phyloP scores from a whole-genome alignment of 1,140 invertebrate species.

The Andrena cerasifolii region DNA sequence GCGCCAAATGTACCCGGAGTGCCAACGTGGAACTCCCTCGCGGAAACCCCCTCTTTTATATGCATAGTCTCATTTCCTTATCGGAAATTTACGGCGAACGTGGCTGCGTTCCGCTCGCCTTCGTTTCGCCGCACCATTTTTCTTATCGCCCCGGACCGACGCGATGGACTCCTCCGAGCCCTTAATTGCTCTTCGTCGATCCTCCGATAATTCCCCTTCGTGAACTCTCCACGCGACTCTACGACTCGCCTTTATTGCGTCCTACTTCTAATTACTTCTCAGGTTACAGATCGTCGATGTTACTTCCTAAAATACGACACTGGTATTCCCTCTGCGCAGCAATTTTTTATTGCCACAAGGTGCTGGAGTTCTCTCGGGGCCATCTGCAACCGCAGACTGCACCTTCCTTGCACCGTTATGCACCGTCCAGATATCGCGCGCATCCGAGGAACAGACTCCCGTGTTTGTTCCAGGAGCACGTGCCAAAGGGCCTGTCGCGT shows the following conservation, averaged over 20 bases:
- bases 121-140: conserved; percentile 18
- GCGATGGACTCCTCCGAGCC: not conserved
- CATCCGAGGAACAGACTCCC: not conserved
- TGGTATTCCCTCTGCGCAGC: too few relatives aligned
- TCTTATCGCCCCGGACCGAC: not conserved
- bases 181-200: conserved; percentile 28
- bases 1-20: conserved; percentile 72
- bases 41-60: conserved; percentile 76
- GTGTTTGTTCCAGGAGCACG: conserved; percentile 57
- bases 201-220: too few relatives aligned
- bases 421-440: not conserved
- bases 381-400: conserved; percentile 42
- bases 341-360: not conserved
- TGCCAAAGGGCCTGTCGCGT: conserved; percentile 43
- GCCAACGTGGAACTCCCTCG: conserved; percentile 64
- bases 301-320: too few relatives aligned
- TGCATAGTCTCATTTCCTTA: conserved; percentile 82
- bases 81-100: conserved; percentile 66
- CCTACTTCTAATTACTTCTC: too few relatives aligned
- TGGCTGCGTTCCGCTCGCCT: not conserved
- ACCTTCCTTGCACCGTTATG: conserved; percentile 35
- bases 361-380: not conserved
- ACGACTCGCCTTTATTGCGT: not conserved
- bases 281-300: too few relatives aligned
- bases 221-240: too few relatives aligned